Conservation (phyloP, 2,888 invertebrate genomes). For the Linnaemya tessellans region DNA sequence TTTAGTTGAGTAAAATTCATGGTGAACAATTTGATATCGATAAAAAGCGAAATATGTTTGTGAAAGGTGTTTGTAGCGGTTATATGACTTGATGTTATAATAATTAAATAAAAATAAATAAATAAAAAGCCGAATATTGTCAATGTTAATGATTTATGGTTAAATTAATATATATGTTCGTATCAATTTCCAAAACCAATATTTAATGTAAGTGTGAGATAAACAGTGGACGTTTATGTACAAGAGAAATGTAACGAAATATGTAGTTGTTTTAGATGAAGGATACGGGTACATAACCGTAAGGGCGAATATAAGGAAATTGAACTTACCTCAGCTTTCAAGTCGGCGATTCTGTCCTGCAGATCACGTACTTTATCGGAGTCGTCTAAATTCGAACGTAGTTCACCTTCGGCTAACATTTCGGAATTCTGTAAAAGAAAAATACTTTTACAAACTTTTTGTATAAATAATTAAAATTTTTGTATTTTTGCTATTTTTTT, state of each 20-base stretch:
- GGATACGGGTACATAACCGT: conserved; percentile 39
- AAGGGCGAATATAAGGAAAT: not conserved
- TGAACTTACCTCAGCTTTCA: conserved; percentile 94
- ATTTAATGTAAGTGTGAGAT: conserved; percentile 46
- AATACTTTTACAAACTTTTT: not conserved
- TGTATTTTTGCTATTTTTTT: no score
- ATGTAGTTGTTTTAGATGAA: conserved; percentile 8
- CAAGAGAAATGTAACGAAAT: conserved; percentile 31
- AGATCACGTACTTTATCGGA: conserved; percentile 94
- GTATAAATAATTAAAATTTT: no score
- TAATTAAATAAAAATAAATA: not conserved
- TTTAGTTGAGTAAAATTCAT: conserved; percentile 30
- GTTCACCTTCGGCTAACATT: conserved; percentile 95
- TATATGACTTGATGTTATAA: not conserved
- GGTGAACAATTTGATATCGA: conserved; percentile 31
- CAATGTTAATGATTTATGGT: conserved; percentile 33
- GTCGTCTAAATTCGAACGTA: conserved; percentile 93
- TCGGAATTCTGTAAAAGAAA: conserved; percentile 92
- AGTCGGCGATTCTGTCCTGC: conserved; percentile 95
- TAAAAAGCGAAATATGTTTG: conserved; percentile 15
- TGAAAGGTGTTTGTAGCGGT: not conserved
- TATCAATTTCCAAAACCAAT: conserved; percentile 63
- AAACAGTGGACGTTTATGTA: conserved; percentile 58
- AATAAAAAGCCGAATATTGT: conserved; percentile 1
- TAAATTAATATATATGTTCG: conserved; percentile 18